phyloP scores from a whole-genome alignment of 2,888 invertebrate species.

The Eristalis tenax region DNA sequence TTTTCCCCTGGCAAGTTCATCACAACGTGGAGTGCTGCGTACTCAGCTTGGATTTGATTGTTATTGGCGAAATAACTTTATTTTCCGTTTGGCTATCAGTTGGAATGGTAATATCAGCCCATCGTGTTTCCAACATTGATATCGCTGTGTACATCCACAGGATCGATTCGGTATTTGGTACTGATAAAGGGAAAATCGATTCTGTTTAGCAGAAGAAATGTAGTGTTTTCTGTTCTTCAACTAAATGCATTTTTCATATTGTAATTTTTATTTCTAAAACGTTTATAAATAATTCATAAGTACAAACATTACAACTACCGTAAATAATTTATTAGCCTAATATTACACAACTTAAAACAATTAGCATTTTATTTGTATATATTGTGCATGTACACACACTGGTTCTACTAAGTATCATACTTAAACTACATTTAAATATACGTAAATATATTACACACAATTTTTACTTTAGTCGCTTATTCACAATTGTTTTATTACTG shows the following conservation, averaged over 20 bases:
- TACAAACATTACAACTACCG: conserved; percentile 68
- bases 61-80: too few species aligned
- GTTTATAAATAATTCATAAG: conserved; percentile 71
- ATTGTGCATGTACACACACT: conserved; percentile 54
- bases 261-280: conserved; percentile 67
- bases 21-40: too few species aligned
- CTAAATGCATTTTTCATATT: conserved; percentile 14
- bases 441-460: conserved; percentile 38
- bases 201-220: not conserved
- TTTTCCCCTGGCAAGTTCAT: too few species aligned
- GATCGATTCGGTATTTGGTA: too few species aligned
- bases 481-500: conserved; percentile 49
- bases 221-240: not conserved
- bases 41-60: too few species aligned
- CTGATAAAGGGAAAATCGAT: not conserved
- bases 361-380: conserved; percentile 39
- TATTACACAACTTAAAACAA: conserved; percentile 63
- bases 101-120: too few species aligned
- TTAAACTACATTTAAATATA: conserved; percentile 30
- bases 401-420: not conserved
- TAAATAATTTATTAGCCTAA: conserved; percentile 71
- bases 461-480: conserved; percentile 38
- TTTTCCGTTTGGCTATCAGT: too few species aligned
- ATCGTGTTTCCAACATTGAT: too few species aligned
- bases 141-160: too few species aligned